phyloP scores from a whole-genome alignment of 64 coral and sea anemone genomes.

The Montipora sp. region DNA sequence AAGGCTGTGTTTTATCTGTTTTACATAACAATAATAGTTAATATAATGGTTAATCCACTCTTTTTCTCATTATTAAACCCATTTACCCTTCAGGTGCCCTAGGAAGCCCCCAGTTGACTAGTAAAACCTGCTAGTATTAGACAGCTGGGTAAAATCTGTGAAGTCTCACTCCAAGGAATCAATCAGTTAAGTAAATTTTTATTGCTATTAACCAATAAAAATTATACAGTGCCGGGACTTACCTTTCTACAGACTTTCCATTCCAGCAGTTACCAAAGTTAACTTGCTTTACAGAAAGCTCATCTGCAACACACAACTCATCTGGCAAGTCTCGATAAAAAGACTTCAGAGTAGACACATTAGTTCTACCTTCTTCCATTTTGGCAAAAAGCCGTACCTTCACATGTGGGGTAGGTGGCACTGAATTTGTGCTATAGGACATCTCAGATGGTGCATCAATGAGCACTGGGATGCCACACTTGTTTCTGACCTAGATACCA shows the following conservation, averaged over 20 bases:
- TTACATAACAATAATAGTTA: too few species aligned
- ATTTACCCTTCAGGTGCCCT: too few species aligned
- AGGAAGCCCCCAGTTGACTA: too few species aligned
- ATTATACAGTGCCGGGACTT: neutral
- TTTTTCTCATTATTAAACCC: too few species aligned
- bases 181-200: too few species aligned
- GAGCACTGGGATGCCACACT: neutral
- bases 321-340: neutral
- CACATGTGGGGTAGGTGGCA: neutral
- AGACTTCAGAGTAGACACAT: neutral
- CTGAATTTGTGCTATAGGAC: neutral
- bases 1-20: too few species aligned
- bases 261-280: conserved; percentile 16
- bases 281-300: neutral
- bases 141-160: too few species aligned
- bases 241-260: conserved; percentile 31
- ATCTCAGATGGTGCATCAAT: neutral
- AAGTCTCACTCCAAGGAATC: too few species aligned
- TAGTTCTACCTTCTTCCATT: neutral
- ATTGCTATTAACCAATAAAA: too few species aligned
- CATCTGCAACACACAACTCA: conserved; percentile 15
- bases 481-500: neutral
- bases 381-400: conserved; percentile 18
- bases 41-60: too few species aligned
- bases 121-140: too few species aligned